Evolutionary conservation across 2,888 invertebrate genomes (phyloP), one percentile per base, ranked within the genome.

Genomic region (Campopleginae sp.): DNA sequence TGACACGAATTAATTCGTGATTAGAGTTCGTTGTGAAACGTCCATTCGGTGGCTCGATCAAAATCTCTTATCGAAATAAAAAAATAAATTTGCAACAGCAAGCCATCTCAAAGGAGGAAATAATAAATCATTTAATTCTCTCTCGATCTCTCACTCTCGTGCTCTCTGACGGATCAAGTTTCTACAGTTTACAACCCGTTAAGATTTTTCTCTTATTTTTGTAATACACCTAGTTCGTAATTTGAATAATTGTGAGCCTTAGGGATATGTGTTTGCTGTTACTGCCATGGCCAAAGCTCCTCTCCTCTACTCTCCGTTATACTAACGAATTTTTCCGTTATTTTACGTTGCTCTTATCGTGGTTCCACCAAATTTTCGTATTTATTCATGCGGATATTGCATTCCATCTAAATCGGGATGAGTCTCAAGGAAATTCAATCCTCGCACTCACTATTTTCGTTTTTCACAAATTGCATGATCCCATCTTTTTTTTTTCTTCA

Each of bases 241-340:
- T 79, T 80, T 80, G 82, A 85, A 70, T 85, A 71, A 82, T 80
- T 82, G 79, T 85, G 85, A 85, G 85, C 82, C 65, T 85, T 82
- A 82, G 33, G 79, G 82, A 85, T 85, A 85, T 85, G 85, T 85
- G 82, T 85, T 79, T 80, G 79, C 72, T 85, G 82, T 79, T 85
- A 82, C 75, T 71, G 63, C 54, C 65, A 82, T 48, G 79, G 58
- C 76, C 82, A 71, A 79, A 79, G 66, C 75, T 82, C 54, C 75
- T n/a, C n/a, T n/a, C n/a, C 51, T 65, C 46, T 19, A 19, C 46
- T 42, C 27, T 78, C 63, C 78, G 61, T 38, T 27, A 12, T 23
- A 31, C 65, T 54, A 6, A 38, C 46, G 4, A 31, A 19, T 17
- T 80, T 46, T 75, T 12, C n/a, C 2, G 10, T 75, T 71, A 19